A percentile compares a stretch with the other conserved stretches of the same genome.
Evolutionary conservation across 2,797 vertebrate species (phyloP).

Genomic region (Todus mexicanus): DNA sequence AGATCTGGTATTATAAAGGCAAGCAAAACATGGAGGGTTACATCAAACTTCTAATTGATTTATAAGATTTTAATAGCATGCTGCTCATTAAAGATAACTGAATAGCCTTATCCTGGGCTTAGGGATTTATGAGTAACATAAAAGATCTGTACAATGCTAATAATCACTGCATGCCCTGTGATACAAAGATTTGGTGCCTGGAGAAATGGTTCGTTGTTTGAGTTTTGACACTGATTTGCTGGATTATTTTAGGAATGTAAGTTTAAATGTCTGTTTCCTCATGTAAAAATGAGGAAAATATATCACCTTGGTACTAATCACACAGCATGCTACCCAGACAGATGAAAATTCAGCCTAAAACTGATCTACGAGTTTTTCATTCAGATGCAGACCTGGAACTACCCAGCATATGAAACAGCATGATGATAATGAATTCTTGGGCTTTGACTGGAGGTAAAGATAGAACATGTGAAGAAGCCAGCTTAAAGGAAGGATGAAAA

Average conservation of each 20-base stretch:
- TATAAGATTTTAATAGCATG: background rate
- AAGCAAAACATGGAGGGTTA: background rate
- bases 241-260: background rate
- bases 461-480: accelerated
- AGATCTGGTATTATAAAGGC: background rate
- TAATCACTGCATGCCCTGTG: background rate
- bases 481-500: background rate
- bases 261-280: background rate
- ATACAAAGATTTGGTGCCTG: background rate
- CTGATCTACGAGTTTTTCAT: background rate
- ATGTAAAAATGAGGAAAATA: background rate
- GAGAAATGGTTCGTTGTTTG: background rate
- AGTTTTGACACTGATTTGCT: background rate
- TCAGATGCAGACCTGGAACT: background rate
- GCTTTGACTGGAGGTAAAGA: background rate
- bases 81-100: background rate
- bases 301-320: background rate
- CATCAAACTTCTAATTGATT: background rate
- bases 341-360: background rate
- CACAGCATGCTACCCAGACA: accelerated
- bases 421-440: background rate
- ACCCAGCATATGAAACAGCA: background rate
- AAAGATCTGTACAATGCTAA: background rate
- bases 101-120: background rate
- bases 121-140: background rate